Conservation (phyloP, 92 coral and sea anemone species). For the Meandrina meandrites region DNA sequence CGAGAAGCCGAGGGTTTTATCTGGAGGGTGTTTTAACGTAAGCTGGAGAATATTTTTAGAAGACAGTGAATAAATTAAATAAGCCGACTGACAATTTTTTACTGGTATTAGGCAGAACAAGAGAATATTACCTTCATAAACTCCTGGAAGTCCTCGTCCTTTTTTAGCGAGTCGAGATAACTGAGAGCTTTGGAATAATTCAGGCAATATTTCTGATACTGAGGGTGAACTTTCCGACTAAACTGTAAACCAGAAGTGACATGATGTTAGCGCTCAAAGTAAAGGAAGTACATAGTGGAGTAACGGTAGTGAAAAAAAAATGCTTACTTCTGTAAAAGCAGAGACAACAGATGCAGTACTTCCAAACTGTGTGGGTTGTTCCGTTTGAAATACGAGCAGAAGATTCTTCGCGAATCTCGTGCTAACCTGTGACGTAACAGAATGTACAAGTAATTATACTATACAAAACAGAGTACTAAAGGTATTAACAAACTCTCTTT, state of each 20-base stretch:
- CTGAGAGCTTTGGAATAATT: constrained; percentile 91
- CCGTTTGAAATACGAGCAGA: constrained; percentile 86
- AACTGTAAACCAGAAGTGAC: constrained; percentile 58
- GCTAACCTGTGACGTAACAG: constrained; percentile 70
- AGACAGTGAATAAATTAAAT: too few species aligned
- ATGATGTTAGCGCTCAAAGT: background rate
- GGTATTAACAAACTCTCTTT: background rate
- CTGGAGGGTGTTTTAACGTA: background rate
- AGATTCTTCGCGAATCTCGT: constrained; percentile 93
- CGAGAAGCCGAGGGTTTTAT: too few species aligned
- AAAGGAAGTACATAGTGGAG: background rate
- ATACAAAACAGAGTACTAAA: too few species aligned
- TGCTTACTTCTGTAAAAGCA: constrained; percentile 91
- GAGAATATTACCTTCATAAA: constrained; percentile 75
- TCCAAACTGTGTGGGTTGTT: constrained; percentile 90
- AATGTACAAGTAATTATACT: background rate
- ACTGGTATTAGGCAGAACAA: background rate
- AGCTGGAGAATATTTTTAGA: too few species aligned
- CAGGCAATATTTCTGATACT: constrained; percentile 89
- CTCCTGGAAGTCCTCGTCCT: constrained; percentile 91
- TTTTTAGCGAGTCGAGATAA: constrained; percentile 82
- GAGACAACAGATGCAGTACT: constrained; percentile 96
- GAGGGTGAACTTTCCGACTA: constrained; percentile 93
- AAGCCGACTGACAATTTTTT: too few species aligned
- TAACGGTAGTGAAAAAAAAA: background rate